These are phyloP conservation scores for Ficedula albicollis DNA, from an alignment of 2,797 vertebrate species.

Conservation along the genomic window DNA sequence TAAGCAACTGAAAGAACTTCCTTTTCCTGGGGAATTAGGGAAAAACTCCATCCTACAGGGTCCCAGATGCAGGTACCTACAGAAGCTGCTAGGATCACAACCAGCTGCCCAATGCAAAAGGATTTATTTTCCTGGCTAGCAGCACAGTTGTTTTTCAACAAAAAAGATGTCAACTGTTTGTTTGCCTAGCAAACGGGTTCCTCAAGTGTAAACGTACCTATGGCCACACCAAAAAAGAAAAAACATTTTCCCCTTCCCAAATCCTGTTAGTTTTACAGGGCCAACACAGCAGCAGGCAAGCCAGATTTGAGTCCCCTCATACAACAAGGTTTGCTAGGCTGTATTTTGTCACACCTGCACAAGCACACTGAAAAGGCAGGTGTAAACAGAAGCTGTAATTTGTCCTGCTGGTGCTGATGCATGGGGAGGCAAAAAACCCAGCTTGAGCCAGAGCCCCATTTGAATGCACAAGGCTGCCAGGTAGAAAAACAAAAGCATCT, in stretches of 20 bases:
- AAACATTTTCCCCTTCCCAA: background rate
- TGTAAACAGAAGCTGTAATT: slow-evolving; percentile 43
- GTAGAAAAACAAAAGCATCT: slow-evolving; percentile 14
- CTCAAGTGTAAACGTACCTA: rapidly evolving
- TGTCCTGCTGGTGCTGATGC: slow-evolving; percentile 42
- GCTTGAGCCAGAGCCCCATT: background rate
- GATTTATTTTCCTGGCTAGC: background rate
- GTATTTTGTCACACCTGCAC: slow-evolving; percentile 42
- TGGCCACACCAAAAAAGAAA: background rate
- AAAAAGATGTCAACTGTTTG: background rate
- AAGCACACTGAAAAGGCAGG: slow-evolving; percentile 2
- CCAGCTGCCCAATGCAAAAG: background rate
- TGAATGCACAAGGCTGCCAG: slow-evolving; percentile 15
- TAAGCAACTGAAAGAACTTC: background rate
- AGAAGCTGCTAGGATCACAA: background rate
- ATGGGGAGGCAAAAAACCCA: slow-evolving; percentile 2
- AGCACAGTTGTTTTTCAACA: background rate
- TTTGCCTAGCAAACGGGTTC: background rate
- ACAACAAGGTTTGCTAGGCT: background rate
- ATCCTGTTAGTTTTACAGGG: background rate
- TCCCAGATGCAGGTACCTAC: background rate
- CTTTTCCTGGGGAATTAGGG: background rate
- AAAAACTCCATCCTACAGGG: background rate
- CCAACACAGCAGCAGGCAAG: background rate
- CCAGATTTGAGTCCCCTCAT: background rate